Percentiles rank a stretch among this genome's conserved stretches.
These are phyloP conservation scores for Thysanoteuthis rhombus DNA, from an alignment of 2,888 invertebrate species.

Conservation along the genomic window DNA sequence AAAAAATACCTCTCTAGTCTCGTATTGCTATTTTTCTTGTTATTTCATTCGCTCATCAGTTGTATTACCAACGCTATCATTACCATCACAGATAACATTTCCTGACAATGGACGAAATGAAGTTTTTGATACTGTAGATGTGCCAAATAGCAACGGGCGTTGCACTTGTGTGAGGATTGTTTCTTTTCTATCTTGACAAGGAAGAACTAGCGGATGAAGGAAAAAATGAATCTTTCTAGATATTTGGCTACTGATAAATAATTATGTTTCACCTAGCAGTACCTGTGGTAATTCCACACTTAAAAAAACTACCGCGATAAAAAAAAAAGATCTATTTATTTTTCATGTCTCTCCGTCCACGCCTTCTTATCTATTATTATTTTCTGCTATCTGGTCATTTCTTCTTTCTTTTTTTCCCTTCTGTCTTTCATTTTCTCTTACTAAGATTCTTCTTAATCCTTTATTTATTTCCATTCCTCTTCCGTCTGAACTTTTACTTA, in stretches of 20 bases:
- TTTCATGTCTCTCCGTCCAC: too few species aligned
- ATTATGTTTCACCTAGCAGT: not conserved
- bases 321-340: too few species aligned
- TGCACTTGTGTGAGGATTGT: not conserved
- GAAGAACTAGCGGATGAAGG: not conserved
- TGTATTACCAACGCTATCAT: not conserved
- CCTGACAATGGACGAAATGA: not conserved
- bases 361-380: too few species aligned
- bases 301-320: too few species aligned
- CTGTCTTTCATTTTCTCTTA: too few species aligned
- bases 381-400: too few species aligned
- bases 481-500: too few species aligned
- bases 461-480: too few species aligned
- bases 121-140: not conserved
- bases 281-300: not conserved
- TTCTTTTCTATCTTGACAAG: not conserved
- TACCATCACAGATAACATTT: not conserved
- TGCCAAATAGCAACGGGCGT: not conserved
- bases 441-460: too few species aligned
- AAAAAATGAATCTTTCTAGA: not conserved
- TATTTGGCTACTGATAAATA: not conserved
- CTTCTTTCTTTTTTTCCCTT: too few species aligned
- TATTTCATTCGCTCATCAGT: not conserved
- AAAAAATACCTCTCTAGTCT: not conserved
- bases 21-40: not conserved